Evolutionary conservation across 2,888 invertebrate species (phyloP).

Genomic region (Toxonevra muliebris): DNA sequence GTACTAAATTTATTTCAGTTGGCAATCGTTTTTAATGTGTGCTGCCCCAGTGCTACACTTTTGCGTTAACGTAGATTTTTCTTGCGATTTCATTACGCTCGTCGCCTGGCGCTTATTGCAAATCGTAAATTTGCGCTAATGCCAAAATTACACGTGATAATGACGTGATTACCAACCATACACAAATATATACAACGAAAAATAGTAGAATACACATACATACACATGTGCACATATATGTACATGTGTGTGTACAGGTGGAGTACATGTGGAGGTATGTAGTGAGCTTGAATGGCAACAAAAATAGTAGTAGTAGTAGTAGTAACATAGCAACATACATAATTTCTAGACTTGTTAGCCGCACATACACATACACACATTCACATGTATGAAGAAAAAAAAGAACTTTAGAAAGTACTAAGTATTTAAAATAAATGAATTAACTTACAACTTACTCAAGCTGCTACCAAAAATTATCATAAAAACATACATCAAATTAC

Average conservation of each 20-base stretch:
- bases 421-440: no score
- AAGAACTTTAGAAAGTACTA: no score
- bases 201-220: slow-evolving; percentile 16
- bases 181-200: background rate
- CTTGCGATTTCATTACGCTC: background rate
- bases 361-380: background rate
- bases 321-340: no score
- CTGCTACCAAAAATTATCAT: no score
- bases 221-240: slow-evolving; percentile 14
- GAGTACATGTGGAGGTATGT: background rate
- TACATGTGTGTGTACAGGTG: slow-evolving; percentile 7
- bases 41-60: no score
- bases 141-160: slow-evolving; percentile 59
- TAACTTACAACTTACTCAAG: no score
- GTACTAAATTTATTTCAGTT: no score
- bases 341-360: no score
- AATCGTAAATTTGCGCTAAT: slow-evolving; percentile 57
- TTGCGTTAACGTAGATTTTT: slow-evolving; percentile 13
- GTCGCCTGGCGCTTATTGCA: slow-evolving; percentile 45
- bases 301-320: no score
- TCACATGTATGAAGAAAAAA: background rate
- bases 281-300: no score
- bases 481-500: no score
- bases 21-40: no score
- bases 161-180: slow-evolving; percentile 54